phyloP scores from a whole-genome alignment of 1,140 invertebrate genomes.

The Diachasma alloeum region DNA sequence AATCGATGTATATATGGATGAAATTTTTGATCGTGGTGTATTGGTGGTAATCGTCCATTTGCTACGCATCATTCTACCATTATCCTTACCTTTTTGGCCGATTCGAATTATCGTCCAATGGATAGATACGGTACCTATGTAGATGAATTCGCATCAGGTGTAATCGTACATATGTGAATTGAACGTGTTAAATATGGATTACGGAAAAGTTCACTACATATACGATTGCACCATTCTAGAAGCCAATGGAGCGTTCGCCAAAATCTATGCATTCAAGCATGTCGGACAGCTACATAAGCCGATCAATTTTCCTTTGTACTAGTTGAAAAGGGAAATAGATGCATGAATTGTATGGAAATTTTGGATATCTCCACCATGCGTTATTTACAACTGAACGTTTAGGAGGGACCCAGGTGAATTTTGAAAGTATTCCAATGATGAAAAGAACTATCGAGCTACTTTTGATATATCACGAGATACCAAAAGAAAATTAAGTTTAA shows the following conservation, averaged over 20 bases:
- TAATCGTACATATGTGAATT: not conserved
- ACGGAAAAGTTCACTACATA: not conserved
- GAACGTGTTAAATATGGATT: not conserved
- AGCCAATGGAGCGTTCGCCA: not conserved
- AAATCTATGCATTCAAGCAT: not conserved
- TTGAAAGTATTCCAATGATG: too few species aligned
- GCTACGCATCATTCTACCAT: too few species aligned
- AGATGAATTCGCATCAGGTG: not conserved
- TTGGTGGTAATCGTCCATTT: too few species aligned
- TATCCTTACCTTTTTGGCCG: not conserved
- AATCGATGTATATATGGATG: too few species aligned
- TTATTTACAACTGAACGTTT: not conserved
- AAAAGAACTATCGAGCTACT: too few species aligned
- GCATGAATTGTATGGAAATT: not conserved
- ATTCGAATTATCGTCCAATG: not conserved
- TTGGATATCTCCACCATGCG: not conserved
- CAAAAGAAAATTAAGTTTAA: too few species aligned
- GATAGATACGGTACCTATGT: not conserved
- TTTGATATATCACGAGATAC: too few species aligned
- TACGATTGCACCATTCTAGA: not conserved
- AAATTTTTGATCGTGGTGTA: too few species aligned
- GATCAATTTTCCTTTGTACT: not conserved
- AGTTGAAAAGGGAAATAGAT: not conserved
- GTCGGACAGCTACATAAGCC: not conserved
- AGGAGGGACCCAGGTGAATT: too few species aligned